phyloP scores from a whole-genome alignment of 1,140 invertebrate genomes.

The Zaprionus inermis region DNA sequence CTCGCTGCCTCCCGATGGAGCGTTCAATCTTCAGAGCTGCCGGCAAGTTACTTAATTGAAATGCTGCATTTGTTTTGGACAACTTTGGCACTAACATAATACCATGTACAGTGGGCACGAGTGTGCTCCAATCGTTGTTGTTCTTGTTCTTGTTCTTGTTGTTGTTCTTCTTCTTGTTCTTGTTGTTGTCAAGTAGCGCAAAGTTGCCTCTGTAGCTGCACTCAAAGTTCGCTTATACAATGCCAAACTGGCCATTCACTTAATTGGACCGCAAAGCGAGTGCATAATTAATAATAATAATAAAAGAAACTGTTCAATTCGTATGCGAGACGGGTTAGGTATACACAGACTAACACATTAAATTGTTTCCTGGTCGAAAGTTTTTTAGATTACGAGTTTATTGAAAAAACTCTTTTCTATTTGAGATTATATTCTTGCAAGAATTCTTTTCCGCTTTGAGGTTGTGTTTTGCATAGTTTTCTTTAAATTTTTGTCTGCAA shows the following conservation, averaged over 20 bases:
- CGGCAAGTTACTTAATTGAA: conserved; percentile 48
- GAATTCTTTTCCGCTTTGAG: not conserved
- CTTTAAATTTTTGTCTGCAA: not conserved
- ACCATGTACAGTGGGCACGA: conserved; percentile 11
- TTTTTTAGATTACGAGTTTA: no score
- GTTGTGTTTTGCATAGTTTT: not conserved
- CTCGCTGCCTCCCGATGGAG: conserved; percentile 34
- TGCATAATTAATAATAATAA: conserved; percentile 19
- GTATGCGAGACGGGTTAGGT: not conserved
- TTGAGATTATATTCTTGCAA: no score
- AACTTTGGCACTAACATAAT: conserved; percentile 32
- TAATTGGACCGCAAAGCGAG: conserved; percentile 31
- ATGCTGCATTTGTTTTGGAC: conserved; percentile 54
- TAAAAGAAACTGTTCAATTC: conserved; percentile 11
- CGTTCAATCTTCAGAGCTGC: conserved; percentile 49
- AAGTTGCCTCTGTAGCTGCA: conserved; percentile 22
- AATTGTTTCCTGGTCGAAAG: not conserved
- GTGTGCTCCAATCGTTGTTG: conserved; percentile 1
- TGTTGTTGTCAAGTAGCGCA: conserved; percentile 22
- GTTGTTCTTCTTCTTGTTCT: not conserved
- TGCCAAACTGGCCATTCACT: conserved; percentile 25
- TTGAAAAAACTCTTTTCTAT: no score
- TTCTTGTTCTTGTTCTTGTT: not conserved
- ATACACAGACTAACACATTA: not conserved
- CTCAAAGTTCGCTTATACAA: conserved; percentile 36